Base-by-base conservation (phyloP, 2,888 invertebrate species). In the Eucriotettix oculatus region DNA sequence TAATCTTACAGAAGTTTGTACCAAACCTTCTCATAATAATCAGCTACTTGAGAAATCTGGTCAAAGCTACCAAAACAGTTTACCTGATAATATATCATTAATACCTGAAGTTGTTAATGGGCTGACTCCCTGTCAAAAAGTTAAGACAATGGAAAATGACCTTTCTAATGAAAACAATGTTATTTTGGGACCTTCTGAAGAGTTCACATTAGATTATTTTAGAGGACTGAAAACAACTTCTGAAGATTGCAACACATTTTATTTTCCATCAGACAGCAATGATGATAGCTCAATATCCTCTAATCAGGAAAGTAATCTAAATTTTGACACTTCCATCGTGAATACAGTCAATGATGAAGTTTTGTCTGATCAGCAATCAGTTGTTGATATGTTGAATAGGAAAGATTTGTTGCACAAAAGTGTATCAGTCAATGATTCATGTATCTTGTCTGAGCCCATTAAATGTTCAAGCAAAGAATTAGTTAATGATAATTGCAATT, bases 121-220 rank as follows among this genome's bases (percentile, higher is more conserved):
- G 29, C 3, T 29, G 29, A 29, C 29, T 29, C 29, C 29, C 29
- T 29, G 29, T 29, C 29, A 29, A 29, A 29, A 29, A 29, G 7
- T 29, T 29, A 29, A 7, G 3, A 29, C 7, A 5, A 5, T 29
- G 29, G 29, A 29, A 29, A 29, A 29, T 29, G 29, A 29, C 29
- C 29, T 5, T 7, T 29, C 29, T 7, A 29, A 5, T 29, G 75
- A 77, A 67, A 76, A 77, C 61, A 77, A 77, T n/a, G 79, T 81
- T 9, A 79, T 81, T 12, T 66, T 81, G 52, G 81, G 81, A 1
- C 77, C 81, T 0, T 79, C 79, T 65, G 80, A 80, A 64, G 79
- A 79, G 66, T 79, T 76, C 66, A 74, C 77, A 0, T 68, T 78
- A 48, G 79, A 80, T 61, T 70, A 76, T 44, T 78, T 75, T 67